Evolutionary conservation across 2,888 invertebrate genomes (phyloP).

Genomic region (Perdita meconis): DNA sequence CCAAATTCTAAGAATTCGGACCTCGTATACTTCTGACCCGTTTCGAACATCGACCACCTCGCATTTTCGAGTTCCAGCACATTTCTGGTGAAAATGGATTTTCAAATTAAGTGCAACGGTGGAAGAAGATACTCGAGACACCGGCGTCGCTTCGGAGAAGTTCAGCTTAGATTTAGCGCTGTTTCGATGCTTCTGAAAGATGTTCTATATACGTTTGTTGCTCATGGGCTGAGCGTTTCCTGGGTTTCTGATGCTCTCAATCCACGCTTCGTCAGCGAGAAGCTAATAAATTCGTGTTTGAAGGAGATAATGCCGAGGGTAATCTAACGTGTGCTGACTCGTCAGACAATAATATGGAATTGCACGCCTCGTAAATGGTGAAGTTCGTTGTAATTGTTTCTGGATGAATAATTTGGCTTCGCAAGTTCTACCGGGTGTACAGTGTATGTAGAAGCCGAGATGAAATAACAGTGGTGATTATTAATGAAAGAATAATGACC

Average conservation of each 20-base stretch:
- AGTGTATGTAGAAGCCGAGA: too few species aligned
- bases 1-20: too few species aligned
- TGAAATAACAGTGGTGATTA: too few species aligned
- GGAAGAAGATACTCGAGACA: too few species aligned
- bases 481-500: too few species aligned
- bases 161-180: background rate
- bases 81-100: too few species aligned
- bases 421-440: background rate
- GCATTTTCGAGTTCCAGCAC: too few species aligned
- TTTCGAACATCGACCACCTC: too few species aligned
- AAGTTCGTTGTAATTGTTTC: slow-evolving; percentile 19
- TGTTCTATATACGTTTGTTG: slow-evolving; percentile 1
- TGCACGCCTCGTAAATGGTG: slow-evolving; percentile 1
- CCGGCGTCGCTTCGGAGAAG: too few species aligned
- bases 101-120: background rate
- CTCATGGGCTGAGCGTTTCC: background rate
- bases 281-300: slow-evolving; percentile 39
- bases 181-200: background rate
- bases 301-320: slow-evolving; percentile 30
- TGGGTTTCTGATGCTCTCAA: background rate
- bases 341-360: slow-evolving; percentile 7
- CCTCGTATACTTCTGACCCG: too few species aligned
- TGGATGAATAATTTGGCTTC: background rate
- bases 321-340: slow-evolving; percentile 39
- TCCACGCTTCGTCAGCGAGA: slow-evolving; percentile 19